phyloP scores from a whole-genome alignment of 2,888 invertebrate species.

The Macropis europaea region DNA sequence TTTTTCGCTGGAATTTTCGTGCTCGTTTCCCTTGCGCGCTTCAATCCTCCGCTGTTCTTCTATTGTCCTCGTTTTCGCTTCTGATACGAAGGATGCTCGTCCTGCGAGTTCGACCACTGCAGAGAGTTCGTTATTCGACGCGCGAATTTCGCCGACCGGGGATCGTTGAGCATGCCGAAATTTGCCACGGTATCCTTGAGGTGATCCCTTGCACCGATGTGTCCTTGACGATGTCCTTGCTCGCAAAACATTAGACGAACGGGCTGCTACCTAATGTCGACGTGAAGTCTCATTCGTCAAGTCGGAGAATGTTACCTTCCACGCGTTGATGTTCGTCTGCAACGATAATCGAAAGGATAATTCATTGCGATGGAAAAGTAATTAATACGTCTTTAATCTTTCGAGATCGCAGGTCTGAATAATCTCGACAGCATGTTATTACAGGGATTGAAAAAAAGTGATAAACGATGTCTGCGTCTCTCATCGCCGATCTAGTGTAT shows the following conservation, averaged over 20 bases:
- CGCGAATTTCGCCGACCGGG: conserved; percentile 11
- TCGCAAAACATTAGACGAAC: conserved; percentile 16
- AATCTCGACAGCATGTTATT: too few species aligned
- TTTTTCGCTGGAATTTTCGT: conserved; percentile 30
- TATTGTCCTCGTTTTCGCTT: conserved; percentile 2
- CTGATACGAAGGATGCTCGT: conserved; percentile 5
- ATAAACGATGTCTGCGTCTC: too few species aligned
- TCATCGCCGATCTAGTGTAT: too few species aligned
- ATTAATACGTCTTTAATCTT: too few species aligned
- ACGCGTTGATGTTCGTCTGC: too few species aligned
- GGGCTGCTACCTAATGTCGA: not conserved
- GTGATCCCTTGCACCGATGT: not conserved
- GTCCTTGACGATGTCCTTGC: conserved; percentile 12
- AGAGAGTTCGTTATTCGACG: conserved; percentile 1
- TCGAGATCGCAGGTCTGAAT: too few species aligned
- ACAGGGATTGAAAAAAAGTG: too few species aligned
- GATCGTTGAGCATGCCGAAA: conserved; percentile 21
- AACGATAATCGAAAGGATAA: too few species aligned
- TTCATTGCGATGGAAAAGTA: too few species aligned
- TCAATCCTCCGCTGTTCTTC: not conserved
- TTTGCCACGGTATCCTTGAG: conserved; percentile 21
- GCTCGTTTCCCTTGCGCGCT: not conserved
- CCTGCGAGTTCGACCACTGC: not conserved
- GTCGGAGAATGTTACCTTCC: not conserved
- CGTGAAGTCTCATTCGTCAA: not conserved